Evolutionary conservation across 2,797 vertebrate genomes (phyloP).

Genomic region (Epinephelus coioides): DNA sequence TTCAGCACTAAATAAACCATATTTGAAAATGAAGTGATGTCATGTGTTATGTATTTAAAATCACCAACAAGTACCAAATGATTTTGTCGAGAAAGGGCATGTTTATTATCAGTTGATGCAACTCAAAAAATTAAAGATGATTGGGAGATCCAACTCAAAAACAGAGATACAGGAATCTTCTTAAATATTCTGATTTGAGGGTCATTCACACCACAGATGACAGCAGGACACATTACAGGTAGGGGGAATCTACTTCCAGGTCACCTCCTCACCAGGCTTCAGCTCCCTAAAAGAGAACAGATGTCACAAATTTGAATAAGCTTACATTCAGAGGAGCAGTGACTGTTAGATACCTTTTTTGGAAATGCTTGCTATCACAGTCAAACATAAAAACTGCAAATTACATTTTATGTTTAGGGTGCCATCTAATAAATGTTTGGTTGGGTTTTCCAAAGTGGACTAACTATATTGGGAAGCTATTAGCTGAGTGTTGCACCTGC

Average conservation of each 20-base stretch:
- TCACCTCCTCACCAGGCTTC: constrained; percentile 91
- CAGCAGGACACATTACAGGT: constrained; percentile 46
- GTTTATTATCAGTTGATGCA: constrained; percentile 76
- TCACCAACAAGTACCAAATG: background rate
- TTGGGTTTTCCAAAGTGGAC: background rate
- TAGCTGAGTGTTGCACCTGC: background rate
- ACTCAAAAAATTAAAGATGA: constrained; percentile 35
- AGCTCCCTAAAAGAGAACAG: constrained; percentile 87
- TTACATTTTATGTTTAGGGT: background rate
- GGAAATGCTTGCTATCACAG: background rate
- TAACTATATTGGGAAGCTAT: background rate
- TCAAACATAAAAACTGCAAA: background rate
- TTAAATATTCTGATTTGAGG: constrained; percentile 68
- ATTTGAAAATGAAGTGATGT: constrained; percentile 8
- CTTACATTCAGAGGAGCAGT: background rate
- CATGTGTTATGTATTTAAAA: constrained; percentile 10
- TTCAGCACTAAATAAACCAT: constrained; percentile 38
- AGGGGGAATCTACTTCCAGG: constrained; percentile 89
- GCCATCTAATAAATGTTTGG: background rate
- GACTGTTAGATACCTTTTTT: background rate
- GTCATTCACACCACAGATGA: constrained; percentile 54
- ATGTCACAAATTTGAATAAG: constrained; percentile 1
- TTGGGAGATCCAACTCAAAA: constrained; percentile 62
- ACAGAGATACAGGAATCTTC: constrained; percentile 34
- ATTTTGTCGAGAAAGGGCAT: constrained; percentile 60